A percentile compares a stretch with the other conserved stretches of the same genome.
Evolutionary conservation across 2,113 vertebrate species (phyloP).

Genomic region (Microcebus murinus): DNA sequence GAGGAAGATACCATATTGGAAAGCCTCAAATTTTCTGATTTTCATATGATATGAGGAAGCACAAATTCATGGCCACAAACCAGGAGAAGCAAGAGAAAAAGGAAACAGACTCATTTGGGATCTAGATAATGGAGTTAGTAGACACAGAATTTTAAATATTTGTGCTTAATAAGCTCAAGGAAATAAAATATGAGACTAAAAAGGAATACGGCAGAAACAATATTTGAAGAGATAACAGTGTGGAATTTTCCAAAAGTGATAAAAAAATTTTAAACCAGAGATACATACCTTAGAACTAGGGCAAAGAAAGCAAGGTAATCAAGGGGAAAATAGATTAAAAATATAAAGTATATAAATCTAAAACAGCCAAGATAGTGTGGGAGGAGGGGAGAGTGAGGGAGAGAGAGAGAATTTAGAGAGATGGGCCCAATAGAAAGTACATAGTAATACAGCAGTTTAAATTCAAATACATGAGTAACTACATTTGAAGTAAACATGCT

Average conservation of each 20-base stretch:
- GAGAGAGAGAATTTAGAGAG: background rate
- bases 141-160: background rate
- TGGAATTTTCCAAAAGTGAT: background rate
- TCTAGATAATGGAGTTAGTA: background rate
- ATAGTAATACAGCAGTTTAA: slow-evolving; percentile 3
- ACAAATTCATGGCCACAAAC: background rate
- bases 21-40: background rate
- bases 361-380: background rate
- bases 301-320: background rate
- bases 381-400: background rate
- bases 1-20: background rate
- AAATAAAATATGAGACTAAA: background rate
- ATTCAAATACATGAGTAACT: slow-evolving; percentile 22
- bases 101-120: background rate
- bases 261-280: slow-evolving; percentile 34
- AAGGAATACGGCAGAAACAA: background rate
- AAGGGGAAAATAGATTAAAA: background rate
- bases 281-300: background rate
- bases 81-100: background rate
- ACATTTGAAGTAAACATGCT: slow-evolving; percentile 21
- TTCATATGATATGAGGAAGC: background rate
- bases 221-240: background rate
- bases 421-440: background rate
- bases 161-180: background rate
- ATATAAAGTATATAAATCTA: background rate